A percentile compares a stretch with the other conserved stretches of the same genome.
Conservation (phyloP, 2,113 vertebrate species). For the Apeltes quadracus region DNA sequence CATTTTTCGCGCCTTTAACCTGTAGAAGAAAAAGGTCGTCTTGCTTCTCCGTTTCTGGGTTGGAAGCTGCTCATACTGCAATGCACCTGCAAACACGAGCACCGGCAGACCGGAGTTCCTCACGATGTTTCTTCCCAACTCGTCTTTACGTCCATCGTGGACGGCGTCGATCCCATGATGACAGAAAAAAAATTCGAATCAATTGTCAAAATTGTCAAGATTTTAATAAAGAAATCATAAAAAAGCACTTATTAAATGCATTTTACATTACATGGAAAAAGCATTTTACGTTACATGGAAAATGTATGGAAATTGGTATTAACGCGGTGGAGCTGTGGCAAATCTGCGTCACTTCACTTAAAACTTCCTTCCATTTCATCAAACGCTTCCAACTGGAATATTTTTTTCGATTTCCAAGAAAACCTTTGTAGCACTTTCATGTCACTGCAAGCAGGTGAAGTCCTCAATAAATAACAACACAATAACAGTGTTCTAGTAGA, state of each 20-base stretch:
- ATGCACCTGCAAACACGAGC: neutral
- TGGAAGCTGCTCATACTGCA: neutral
- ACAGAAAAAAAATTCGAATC: neutral
- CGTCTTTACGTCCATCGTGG: neutral
- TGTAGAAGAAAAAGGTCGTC: neutral
- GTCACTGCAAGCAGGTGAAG: neutral
- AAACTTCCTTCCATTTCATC: slow-evolving; percentile 1
- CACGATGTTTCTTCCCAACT: neutral
- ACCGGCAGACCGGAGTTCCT: neutral
- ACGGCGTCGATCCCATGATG: neutral
- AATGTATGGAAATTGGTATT: slow-evolving; percentile 27
- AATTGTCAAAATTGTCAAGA: slow-evolving; percentile 6
- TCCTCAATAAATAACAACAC: slow-evolving; percentile 12
- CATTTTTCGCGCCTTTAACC: neutral
- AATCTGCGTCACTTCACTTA: slow-evolving; percentile 9
- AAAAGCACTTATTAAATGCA: slow-evolving; percentile 12
- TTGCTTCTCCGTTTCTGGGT: neutral
- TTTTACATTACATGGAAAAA: neutral
- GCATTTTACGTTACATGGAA: slow-evolving; percentile 6
- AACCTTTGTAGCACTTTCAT: neutral
- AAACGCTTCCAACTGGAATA: neutral
- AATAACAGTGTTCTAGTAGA: too few relatives aligned
- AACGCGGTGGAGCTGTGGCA: neutral
- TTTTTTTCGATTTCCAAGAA: slow-evolving; percentile 1
- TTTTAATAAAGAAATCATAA: slow-evolving; percentile 1